phyloP scores from a whole-genome alignment of 2,797 vertebrate genomes.

The Spea hammondii region DNA sequence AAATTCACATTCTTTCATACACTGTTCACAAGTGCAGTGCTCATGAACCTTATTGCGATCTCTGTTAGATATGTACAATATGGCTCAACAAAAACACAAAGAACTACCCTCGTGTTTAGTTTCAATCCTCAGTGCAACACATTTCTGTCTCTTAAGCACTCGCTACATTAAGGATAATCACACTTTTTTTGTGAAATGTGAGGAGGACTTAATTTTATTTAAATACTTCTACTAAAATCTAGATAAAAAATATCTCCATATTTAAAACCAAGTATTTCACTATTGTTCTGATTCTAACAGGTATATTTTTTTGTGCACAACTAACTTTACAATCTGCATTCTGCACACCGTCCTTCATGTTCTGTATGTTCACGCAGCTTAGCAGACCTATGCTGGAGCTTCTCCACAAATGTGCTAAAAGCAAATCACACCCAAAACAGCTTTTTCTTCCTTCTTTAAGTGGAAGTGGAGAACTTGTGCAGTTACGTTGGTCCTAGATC shows the following conservation, averaged over 20 bases:
- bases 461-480: constrained; percentile 67
- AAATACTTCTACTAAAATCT: constrained; percentile 50
- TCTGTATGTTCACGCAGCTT: constrained; percentile 82
- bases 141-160: constrained; percentile 22
- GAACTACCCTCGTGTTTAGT: constrained; percentile 54
- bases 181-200: constrained; percentile 54
- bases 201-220: constrained; percentile 41
- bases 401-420: constrained; percentile 86
- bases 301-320: constrained; percentile 50
- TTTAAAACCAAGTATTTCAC: constrained; percentile 55
- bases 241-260: constrained; percentile 50
- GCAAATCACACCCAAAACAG: constrained; percentile 57
- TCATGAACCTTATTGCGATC: constrained; percentile 64
- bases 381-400: constrained; percentile 66
- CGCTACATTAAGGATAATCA: constrained; percentile 50
- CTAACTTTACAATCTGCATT: constrained; percentile 61
- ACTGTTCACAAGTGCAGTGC: constrained; percentile 59
- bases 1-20: constrained; percentile 54
- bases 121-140: constrained; percentile 43
- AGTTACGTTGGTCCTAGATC: constrained; percentile 68
- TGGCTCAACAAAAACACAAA: constrained; percentile 66
- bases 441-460: constrained; percentile 62
- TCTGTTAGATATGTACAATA: constrained; percentile 61
- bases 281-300: constrained; percentile 56
- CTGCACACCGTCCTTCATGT: constrained; percentile 67